Evolutionary conservation across 2,797 vertebrate genomes (phyloP), one percentile per base, ranked within the genome.

Genomic region (Alosa sapidissima): DNA sequence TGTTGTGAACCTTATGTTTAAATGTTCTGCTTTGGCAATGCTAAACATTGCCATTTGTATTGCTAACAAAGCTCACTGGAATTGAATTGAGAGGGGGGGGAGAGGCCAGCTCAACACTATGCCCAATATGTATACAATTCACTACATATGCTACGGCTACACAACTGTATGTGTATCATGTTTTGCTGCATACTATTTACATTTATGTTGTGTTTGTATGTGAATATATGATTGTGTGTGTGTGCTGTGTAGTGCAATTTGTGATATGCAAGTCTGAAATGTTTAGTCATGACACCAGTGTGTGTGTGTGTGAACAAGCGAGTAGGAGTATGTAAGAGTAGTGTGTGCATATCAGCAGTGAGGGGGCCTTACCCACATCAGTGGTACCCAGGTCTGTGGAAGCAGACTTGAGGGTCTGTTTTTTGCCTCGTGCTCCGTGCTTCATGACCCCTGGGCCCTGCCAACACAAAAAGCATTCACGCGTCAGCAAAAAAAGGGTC

Each of bases 331-430:
- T 3, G 2, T 1, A 1, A 84, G 10, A 60, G 47, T 16, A 5
- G 11, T 1, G 8, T 19, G 11, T 28, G 16, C 0, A 14, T 85
- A 16, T 54, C 49, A 47, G 5, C 5, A 78, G 36, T 16, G 7
- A 24, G 21, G 52, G 72, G 84, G 21, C 91, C 98, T 97, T 94
- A 97, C 98, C 98, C 88, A 98, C 96, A 10, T 99, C 98, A 81
- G 96, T 96, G 1, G 97, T 98, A 87, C 98, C 98, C 19, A 99
- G 96, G 93, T 99, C 97, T 58, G 98, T 99, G 36, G 98, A 99
- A 55, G 97, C 96, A 19, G 98, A 99, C 90, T 99, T 99, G 83
- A 98, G 97, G 49, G 98, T 96, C 92, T 98, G 98, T 86, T 97
- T 96, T 90, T 98, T 99, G 90, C 96, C 97, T 82, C 98, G 92